Conservation (phyloP, 2,797 vertebrate species). For the Micromesistius poutassou region DNA sequence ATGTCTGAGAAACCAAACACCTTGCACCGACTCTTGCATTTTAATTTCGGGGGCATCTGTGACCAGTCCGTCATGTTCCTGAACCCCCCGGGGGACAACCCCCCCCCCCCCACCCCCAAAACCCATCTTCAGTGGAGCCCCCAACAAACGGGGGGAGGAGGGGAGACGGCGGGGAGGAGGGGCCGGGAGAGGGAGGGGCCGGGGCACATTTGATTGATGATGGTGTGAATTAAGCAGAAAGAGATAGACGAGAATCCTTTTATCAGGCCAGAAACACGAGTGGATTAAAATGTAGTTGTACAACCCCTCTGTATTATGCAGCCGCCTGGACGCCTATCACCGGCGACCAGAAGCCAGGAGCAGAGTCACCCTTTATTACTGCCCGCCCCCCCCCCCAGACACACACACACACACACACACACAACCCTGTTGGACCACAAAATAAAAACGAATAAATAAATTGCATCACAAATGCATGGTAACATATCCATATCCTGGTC, state of each 20-base stretch:
- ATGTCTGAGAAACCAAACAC: constrained; percentile 74
- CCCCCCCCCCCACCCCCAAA: constrained; percentile 62
- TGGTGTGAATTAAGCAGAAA: constrained; percentile 79
- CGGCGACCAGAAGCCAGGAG: constrained; percentile 64
- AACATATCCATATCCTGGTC: constrained; percentile 10
- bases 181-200: constrained; percentile 5
- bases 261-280: constrained; percentile 78
- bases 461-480: background rate
- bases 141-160: constrained; percentile 37
- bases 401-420: constrained; percentile 7
- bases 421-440: constrained; percentile 59
- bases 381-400: background rate
- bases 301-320: constrained; percentile 76
- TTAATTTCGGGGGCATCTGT: constrained; percentile 78
- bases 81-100: constrained; percentile 68
- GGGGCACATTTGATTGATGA: constrained; percentile 79
- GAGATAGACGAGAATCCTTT: constrained; percentile 82
- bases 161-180: constrained; percentile 21
- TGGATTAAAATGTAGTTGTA: constrained; percentile 83
- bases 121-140: constrained; percentile 66
- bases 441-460: constrained; percentile 39
- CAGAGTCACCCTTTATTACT: constrained; percentile 58
- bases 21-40: constrained; percentile 73
- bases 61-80: constrained; percentile 71
- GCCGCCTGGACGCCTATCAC: constrained; percentile 68